Conservation (phyloP, 2,797 vertebrate genomes). For the Cuculus canorus region DNA sequence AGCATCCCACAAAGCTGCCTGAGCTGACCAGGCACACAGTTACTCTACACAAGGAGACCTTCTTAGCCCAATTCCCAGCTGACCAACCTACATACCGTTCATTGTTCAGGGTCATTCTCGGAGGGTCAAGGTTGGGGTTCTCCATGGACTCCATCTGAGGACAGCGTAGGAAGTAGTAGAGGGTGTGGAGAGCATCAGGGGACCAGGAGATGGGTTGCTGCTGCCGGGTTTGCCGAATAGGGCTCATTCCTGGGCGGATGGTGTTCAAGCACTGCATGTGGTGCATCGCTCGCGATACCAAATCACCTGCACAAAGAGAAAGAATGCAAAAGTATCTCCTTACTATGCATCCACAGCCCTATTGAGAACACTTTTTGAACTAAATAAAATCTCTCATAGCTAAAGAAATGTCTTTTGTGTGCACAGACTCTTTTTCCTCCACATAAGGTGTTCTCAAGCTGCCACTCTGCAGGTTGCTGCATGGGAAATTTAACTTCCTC, state of each 20-base stretch:
- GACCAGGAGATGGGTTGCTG: slow-evolving; percentile 89
- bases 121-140: slow-evolving; percentile 91
- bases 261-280: slow-evolving; percentile 89
- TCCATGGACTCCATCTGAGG: slow-evolving; percentile 94
- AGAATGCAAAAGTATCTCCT: not conserved
- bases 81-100: slow-evolving; percentile 76
- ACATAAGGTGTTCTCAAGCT: not conserved
- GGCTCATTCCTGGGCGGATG: slow-evolving; percentile 76
- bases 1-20: not conserved
- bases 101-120: slow-evolving; percentile 84
- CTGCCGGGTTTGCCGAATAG: slow-evolving; percentile 77
- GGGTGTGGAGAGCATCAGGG: slow-evolving; percentile 88
- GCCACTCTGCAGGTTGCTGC: not conserved
- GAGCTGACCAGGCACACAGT: not conserved
- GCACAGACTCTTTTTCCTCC: not conserved
- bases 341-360: not conserved
- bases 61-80: not conserved
- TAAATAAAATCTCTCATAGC: not conserved
- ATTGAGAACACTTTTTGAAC: not conserved
- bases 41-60: not conserved
- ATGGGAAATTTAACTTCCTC: not conserved
- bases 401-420: not conserved
- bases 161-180: slow-evolving; percentile 95
- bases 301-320: slow-evolving; percentile 81
- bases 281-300: slow-evolving; percentile 92